phyloP scores from a whole-genome alignment of 2,797 vertebrate species.

The Adrianichthys oophorus region DNA sequence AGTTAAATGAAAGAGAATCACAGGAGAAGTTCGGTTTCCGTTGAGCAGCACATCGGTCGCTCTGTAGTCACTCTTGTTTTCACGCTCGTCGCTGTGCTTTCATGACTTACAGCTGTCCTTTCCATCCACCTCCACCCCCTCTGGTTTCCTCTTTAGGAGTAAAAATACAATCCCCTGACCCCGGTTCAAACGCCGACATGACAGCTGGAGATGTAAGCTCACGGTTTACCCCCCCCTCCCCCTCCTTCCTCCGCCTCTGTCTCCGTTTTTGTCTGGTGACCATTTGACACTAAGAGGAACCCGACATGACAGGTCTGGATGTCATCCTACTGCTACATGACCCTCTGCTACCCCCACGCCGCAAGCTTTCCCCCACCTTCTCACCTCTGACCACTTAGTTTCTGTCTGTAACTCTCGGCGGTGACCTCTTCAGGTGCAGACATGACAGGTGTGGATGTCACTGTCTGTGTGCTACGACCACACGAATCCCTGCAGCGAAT shows the following conservation, averaged over 20 bases:
- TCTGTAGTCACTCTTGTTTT: slow-evolving; percentile 3
- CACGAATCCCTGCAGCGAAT: slow-evolving; percentile 33
- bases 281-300: slow-evolving; percentile 41
- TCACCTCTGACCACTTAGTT: slow-evolving; percentile 28
- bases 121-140: slow-evolving; percentile 16
- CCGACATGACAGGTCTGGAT: slow-evolving; percentile 68
- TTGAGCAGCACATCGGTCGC: neutral
- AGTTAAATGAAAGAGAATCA: neutral
- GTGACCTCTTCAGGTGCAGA: slow-evolving; percentile 52
- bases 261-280: slow-evolving; percentile 57
- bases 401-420: slow-evolving; percentile 48
- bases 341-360: slow-evolving; percentile 20
- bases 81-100: slow-evolving; percentile 12
- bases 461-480: slow-evolving; percentile 41
- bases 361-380: slow-evolving; percentile 9
- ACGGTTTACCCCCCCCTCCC: slow-evolving; percentile 16
- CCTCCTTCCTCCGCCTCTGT: slow-evolving; percentile 7
- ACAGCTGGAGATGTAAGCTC: slow-evolving; percentile 61
- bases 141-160: slow-evolving; percentile 24
- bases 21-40: neutral
- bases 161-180: slow-evolving; percentile 52
- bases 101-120: slow-evolving; percentile 54
- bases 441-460: slow-evolving; percentile 60
- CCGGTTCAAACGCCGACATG: slow-evolving; percentile 49
- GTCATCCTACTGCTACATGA: slow-evolving; percentile 56